These are phyloP conservation scores for Mionectes macconnelli DNA, from an alignment of 2,113 vertebrate species.

Conservation along the genomic window DNA sequence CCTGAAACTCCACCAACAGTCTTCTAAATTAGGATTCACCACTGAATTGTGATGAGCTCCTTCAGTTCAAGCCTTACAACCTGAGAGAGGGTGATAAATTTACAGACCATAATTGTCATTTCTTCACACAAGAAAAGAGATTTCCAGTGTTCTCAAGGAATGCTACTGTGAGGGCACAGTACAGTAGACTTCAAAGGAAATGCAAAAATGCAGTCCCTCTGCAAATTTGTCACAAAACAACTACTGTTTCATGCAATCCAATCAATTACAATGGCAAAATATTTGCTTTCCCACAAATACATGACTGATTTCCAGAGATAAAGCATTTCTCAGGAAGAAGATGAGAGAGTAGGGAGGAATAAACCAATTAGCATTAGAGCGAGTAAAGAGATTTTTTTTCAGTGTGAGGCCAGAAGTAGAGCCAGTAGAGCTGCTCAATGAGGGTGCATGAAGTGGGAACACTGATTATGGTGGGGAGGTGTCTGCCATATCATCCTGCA, in stretches of 20 bases:
- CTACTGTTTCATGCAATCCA: not conserved
- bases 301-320: not conserved
- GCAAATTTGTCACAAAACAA: not conserved
- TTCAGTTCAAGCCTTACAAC: not conserved
- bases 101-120: not conserved
- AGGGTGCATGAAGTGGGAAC: not conserved
- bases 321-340: not conserved
- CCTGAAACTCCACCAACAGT: not conserved
- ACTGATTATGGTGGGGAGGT: not conserved
- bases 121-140: not conserved
- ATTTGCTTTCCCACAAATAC: not conserved
- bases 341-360: not conserved
- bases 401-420: not conserved
- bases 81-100: not conserved
- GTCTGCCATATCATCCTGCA: not conserved
- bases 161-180: not conserved
- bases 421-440: not conserved
- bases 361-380: not conserved
- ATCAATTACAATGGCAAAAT: not conserved
- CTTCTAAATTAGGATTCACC: not conserved
- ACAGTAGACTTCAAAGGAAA: not conserved
- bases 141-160: not conserved
- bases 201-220: not conserved
- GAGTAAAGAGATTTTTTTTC: not conserved
- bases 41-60: not conserved